Base-by-base conservation (phyloP, 2,888 invertebrate genomes). In the Scaptomyza parva region DNA sequence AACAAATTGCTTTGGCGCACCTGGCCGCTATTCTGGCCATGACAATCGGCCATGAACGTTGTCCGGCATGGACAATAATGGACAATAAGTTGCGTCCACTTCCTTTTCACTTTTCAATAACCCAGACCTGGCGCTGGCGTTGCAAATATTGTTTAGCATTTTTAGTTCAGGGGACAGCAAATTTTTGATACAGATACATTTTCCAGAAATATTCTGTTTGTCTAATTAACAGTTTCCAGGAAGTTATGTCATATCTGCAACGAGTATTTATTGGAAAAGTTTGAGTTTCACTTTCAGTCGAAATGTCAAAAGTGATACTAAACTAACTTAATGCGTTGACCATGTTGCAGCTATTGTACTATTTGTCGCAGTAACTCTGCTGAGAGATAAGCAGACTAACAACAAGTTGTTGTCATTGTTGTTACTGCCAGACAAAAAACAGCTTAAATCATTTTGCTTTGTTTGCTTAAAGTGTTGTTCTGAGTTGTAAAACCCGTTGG, bases 1-100 rank as follows among this genome's bases (percentile, higher is more conserved):
- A 35, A 0, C 45, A 67, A 66, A 58, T 66, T 66, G 57, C 26
- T 58, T 43, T 63, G 51, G 51, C 30, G 2, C n/a, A 9, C 55
- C 37, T 53, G 14, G 35, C 35, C 35, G n/a, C n/a, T 2, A 8
- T 35, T 35, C 35, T 28, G 20, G 37, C 20, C 35, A 35, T 26
- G 54, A 8, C 35, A 7, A 3, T 14, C 11, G 35, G 14, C 35
- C 35, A 35, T 35, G 14, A 35, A 35, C 14, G 14, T 8, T 8
- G 14, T 4, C 35, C 6, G 14, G 14, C 8, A 35, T 14, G 35
- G 14, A 14, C 14, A 14, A 8, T 35, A 8, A 35, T 33, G n/a
- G 24, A n/a, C n/a, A n/a, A n/a, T 7, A 2, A 6, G 33, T 11
- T 11, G 33, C n/a, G n/a, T n/a, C n/a, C 5, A 3, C 2, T 6